phyloP scores from a whole-genome alignment of 1,140 invertebrate species.

The Lordiphosa stackelbergi region DNA sequence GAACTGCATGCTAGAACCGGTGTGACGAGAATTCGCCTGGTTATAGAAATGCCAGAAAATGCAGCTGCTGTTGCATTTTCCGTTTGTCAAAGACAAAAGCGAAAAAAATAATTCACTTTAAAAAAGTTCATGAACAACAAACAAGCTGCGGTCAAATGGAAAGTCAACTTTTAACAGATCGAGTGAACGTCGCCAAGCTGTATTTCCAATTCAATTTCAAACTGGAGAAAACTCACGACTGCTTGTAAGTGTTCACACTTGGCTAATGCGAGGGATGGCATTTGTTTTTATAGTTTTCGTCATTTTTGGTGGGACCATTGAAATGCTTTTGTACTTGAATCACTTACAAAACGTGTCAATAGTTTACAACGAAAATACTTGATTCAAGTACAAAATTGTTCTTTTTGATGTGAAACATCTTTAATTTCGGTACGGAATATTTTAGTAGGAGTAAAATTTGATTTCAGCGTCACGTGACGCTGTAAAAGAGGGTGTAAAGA shows the following conservation, averaged over 20 bases:
- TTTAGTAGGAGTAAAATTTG: too few species aligned
- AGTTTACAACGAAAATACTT: too few species aligned
- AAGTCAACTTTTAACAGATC: conserved; percentile 52
- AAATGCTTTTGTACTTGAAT: too few species aligned
- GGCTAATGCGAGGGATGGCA: too few species aligned
- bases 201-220: conserved; percentile 56
- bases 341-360: too few species aligned
- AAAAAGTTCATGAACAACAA: conserved; percentile 38
- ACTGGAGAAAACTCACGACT: conserved; percentile 25
- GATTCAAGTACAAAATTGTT: too few species aligned
- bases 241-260: not conserved
- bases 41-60: conserved; percentile 6
- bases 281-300: too few species aligned
- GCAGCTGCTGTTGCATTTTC: conserved; percentile 25
- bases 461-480: too few species aligned
- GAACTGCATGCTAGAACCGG: conserved; percentile 48
- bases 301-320: too few species aligned
- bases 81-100: conserved; percentile 36
- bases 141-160: conserved; percentile 69
- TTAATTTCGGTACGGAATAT: too few species aligned
- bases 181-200: conserved; percentile 48
- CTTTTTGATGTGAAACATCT: too few species aligned
- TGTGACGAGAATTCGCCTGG: conserved; percentile 50
- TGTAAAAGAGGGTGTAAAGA: too few species aligned
- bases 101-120: conserved; percentile 46